phyloP scores from a whole-genome alignment of 2,888 invertebrate genomes.

The Tridacna crocea region DNA sequence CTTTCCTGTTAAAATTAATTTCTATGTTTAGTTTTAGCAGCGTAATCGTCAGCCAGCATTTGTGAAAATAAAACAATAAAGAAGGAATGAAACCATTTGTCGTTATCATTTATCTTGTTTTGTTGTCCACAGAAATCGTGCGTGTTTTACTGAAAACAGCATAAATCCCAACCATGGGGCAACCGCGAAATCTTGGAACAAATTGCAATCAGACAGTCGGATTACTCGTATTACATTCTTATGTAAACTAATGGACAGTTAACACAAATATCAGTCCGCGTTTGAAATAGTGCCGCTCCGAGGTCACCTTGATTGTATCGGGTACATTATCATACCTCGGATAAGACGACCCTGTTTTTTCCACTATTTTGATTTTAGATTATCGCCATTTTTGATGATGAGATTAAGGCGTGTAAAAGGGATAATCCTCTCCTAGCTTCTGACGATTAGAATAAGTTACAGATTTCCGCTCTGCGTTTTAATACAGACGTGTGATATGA shows the following conservation, averaged over 20 bases:
- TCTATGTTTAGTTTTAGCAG: too few species aligned
- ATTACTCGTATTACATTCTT: constrained; percentile 51
- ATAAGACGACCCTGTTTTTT: constrained; percentile 46
- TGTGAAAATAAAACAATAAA: too few species aligned
- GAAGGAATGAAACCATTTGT: too few species aligned
- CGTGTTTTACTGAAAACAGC: background rate
- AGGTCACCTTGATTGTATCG: constrained; percentile 38
- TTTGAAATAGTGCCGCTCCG: constrained; percentile 48
- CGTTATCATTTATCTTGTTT: too few species aligned
- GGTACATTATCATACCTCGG: constrained; percentile 33
- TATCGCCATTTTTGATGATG: constrained; percentile 13
- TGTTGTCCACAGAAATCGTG: too few species aligned
- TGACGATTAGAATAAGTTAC: background rate
- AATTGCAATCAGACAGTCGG: constrained; percentile 66
- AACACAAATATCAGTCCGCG: constrained; percentile 39
- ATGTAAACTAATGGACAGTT: constrained; percentile 58
- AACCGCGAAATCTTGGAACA: constrained; percentile 21
- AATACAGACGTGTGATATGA: background rate
- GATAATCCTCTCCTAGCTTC: background rate
- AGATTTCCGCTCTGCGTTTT: background rate
- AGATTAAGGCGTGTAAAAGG: background rate
- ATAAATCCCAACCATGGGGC: constrained; percentile 8
- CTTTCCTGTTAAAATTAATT: too few species aligned
- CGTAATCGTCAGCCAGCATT: too few species aligned
- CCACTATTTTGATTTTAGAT: constrained; percentile 48